A percentile compares a stretch with the other conserved stretches of the same genome.
Evolutionary conservation across 2,888 invertebrate species (phyloP).

Genomic region (Hemicrepidius hirtus): DNA sequence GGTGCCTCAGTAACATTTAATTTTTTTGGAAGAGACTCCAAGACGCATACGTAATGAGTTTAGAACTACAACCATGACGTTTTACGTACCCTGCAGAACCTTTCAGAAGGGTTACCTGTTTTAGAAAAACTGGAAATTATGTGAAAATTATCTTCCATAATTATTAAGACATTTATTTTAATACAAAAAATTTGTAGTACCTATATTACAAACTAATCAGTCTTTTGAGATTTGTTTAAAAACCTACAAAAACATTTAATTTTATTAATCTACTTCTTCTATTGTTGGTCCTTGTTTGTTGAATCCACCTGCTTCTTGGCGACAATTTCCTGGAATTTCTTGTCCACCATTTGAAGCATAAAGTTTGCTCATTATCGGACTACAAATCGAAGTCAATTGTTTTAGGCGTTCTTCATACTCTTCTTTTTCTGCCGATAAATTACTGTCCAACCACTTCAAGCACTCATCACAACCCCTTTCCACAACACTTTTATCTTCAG

Average conservation of each 20-base stretch:
- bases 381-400: conserved; percentile 67
- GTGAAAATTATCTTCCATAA: no score
- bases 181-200: no score
- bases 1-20: no score
- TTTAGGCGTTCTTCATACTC: conserved; percentile 78
- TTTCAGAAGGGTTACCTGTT: no score
- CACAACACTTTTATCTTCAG: conserved; percentile 78
- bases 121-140: no score
- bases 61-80: no score
- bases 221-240: conserved; percentile 5
- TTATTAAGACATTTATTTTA: no score
- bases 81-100: no score
- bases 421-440: conserved; percentile 78
- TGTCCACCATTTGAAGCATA: not conserved
- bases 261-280: conserved; percentile 13
- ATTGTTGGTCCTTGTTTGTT: not conserved
- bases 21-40: no score
- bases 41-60: no score
- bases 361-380: conserved; percentile 1
- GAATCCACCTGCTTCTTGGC: conserved; percentile 24
- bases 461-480: conserved; percentile 75
- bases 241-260: not conserved
- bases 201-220: not conserved
- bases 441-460: conserved; percentile 80
- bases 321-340: conserved; percentile 9